Conservation (phyloP, 2,797 vertebrate species). For the Enteromius thamalakanensis region DNA sequence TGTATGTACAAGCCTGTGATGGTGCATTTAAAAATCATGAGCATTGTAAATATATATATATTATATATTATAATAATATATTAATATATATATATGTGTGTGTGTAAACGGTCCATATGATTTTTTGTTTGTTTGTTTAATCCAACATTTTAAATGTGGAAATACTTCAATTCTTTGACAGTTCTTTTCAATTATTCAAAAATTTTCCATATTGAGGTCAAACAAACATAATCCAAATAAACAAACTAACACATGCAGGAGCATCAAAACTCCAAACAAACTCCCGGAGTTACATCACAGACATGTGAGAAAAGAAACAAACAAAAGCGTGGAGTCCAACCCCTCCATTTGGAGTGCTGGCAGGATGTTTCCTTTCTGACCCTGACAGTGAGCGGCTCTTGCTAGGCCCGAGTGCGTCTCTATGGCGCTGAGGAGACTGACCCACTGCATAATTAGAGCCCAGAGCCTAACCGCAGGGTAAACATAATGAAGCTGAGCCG, state of each 20-base stretch:
- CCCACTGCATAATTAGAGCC: slow-evolving; percentile 64
- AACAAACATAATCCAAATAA: not conserved
- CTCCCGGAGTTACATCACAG: slow-evolving; percentile 40
- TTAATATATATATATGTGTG: too few species aligned
- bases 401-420: slow-evolving; percentile 52
- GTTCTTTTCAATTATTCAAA: not conserved
- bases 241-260: not conserved
- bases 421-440: slow-evolving; percentile 60
- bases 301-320: slow-evolving; percentile 44
- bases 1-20: too few species aligned
- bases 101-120: too few species aligned
- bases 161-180: not conserved
- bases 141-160: not conserved
- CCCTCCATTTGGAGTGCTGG: slow-evolving; percentile 36
- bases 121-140: not conserved
- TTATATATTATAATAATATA: too few species aligned
- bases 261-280: slow-evolving; percentile 31
- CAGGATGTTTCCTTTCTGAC: slow-evolving; percentile 44
- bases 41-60: too few species aligned
- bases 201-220: not conserved
- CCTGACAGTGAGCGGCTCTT: slow-evolving; percentile 49
- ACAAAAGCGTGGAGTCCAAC: slow-evolving; percentile 25
- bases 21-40: too few species aligned
- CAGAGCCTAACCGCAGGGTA: slow-evolving; percentile 64
- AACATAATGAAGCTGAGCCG: slow-evolving; percentile 59